Conservation (phyloP, 1,140 invertebrate species). For the Sycophila sp. region DNA sequence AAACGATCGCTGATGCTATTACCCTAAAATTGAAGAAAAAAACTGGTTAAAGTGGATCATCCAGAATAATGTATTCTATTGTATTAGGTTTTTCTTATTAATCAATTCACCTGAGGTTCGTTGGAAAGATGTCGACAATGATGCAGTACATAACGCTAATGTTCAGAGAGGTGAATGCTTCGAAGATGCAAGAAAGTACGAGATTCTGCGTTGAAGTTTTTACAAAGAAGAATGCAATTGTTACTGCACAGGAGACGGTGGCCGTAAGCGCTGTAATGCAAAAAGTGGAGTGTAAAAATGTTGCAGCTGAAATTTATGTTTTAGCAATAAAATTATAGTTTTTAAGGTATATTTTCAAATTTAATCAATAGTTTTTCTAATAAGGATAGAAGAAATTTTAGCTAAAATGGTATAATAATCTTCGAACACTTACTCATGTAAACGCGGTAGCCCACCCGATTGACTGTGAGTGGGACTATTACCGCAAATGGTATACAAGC, state of each 20-base stretch:
- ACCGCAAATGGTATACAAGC: constrained; percentile 59
- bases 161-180: constrained; percentile 56
- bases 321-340: too few species aligned
- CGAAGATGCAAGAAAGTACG: constrained; percentile 59
- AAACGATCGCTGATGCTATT: constrained; percentile 56
- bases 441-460: constrained; percentile 57
- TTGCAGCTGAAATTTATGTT: too few species aligned
- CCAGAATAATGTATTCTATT: background rate
- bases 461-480: constrained; percentile 57
- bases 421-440: constrained; percentile 50
- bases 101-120: constrained; percentile 61
- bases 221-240: constrained; percentile 64
- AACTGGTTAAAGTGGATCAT: background rate
- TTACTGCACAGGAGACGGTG: constrained; percentile 54
- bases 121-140: constrained; percentile 61
- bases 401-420: background rate
- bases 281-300: too few species aligned
- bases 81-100: too few species aligned
- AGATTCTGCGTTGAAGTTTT: constrained; percentile 61
- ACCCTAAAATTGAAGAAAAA: constrained; percentile 48
- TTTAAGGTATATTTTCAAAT: too few species aligned
- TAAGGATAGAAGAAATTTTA: background rate
- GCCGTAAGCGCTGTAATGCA: constrained; percentile 59
- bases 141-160: constrained; percentile 57
- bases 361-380: too few species aligned